Evolutionary conservation across 2,888 invertebrate species (phyloP).

Genomic region (Smittia aterrima): DNA sequence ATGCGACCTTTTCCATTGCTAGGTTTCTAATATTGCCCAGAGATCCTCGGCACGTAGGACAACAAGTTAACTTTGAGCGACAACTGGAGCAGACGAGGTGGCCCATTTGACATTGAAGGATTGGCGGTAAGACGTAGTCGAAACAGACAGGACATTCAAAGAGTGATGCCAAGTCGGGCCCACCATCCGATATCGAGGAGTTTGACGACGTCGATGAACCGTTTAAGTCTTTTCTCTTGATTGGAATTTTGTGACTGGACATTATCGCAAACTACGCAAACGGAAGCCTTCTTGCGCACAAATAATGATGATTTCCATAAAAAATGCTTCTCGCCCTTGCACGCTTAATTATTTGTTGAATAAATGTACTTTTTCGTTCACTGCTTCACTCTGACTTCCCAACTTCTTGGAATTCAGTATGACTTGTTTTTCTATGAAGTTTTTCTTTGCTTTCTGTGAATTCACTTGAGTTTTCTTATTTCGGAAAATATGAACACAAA

Average conservation of each 20-base stretch:
- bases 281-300: constrained; percentile 1
- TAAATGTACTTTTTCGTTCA: neutral
- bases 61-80: constrained; percentile 93
- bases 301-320: constrained; percentile 26
- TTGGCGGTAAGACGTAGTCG: constrained; percentile 98
- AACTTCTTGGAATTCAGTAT: neutral
- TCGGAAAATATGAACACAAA: neutral
- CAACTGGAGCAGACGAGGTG: constrained; percentile 98
- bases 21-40: constrained; percentile 96
- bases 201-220: constrained; percentile 53
- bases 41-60: constrained; percentile 97
- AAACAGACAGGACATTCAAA: constrained; percentile 98
- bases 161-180: constrained; percentile 81
- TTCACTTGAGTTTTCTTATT: neutral
- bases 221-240: constrained; percentile 48
- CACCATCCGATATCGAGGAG: constrained; percentile 52
- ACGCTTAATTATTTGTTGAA: neutral
- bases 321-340: neutral
- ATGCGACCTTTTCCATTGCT: constrained; percentile 99
- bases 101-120: constrained; percentile 97
- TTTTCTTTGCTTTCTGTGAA: neutral
- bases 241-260: constrained; percentile 27
- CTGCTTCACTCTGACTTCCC: neutral
- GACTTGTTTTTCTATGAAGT: neutral
- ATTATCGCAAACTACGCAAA: constrained; percentile 33